Base-by-base conservation (phyloP, 2,888 invertebrate genomes). In the Coelinius sp. region DNA sequence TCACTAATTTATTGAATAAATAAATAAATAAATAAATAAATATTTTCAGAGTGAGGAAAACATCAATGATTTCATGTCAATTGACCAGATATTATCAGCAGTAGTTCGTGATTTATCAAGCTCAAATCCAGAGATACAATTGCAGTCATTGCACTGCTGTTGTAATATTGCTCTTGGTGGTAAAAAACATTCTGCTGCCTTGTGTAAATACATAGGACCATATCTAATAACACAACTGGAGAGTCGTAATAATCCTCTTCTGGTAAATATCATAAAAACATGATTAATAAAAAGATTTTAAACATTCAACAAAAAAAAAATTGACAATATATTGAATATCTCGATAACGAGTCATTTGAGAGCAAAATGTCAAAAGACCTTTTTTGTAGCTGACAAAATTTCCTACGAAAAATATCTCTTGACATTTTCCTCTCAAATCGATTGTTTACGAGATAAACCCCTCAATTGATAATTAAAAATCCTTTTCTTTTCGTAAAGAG, bases 131-230 rank as follows among this genome's bases (percentile, higher is more conserved):
- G 86, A 80, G n/a, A 85, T 89, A 53, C 91, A 91, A 78, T 82
- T 89, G 46, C 86, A 86, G 1, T 90, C 91, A 0, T 89, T 89
- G 0, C 89, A 89, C 20, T 91, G 91, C 77, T 88, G 88, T 64
- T 91, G 92, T 76, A 92, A 92, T 81, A 81, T 92, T 65, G 88
- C 91, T 0, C 83, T 91, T 0, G 90, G 90, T 0, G 89, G 90
- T 75, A 25, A 77, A 0, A 88, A 87, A 68, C 87, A 88, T 0
- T 89, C 90, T 66, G 64, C 78, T 0, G 75, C 86, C 0, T 69
- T 92, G 0, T 87, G 89, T 0, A 90, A 89, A 80, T 87, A 88
- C 0, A 87, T 89, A 0, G 89, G 89, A 0, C 85, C 90, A 0
- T 91, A 92, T 79, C 85, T 92, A 0, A 81, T 90, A 1, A 79